Percentiles rank a stretch among this genome's conserved stretches.
These are phyloP conservation scores for Rotaria macrura DNA, from an alignment of 2,888 invertebrate genomes.

Conservation along the genomic window DNA sequence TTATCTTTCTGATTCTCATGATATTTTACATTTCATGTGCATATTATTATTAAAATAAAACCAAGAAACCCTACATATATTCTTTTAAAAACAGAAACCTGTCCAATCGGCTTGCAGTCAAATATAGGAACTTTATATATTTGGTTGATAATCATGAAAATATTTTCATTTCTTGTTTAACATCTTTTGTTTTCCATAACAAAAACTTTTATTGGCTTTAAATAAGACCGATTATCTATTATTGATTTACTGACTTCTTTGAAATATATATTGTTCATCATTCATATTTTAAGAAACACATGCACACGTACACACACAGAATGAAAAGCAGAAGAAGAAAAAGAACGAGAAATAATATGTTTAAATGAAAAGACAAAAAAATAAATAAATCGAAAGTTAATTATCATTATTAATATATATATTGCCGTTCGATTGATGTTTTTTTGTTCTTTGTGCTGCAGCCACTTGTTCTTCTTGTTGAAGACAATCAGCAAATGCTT, in stretches of 20 bases:
- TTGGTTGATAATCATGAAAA: too few relatives aligned
- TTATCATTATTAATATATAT: not conserved
- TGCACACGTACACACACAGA: not conserved
- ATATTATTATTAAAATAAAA: too few relatives aligned
- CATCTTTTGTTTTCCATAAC: too few relatives aligned
- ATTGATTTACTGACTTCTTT: not conserved
- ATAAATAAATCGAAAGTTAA: not conserved
- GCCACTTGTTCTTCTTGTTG: slow-evolving; percentile 14
- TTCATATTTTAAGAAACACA: not conserved
- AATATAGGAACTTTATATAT: too few relatives aligned
- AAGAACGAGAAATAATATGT: not conserved
- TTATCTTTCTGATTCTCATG: too few relatives aligned
- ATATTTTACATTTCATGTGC: too few relatives aligned
- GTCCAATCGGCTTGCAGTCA: too few relatives aligned
- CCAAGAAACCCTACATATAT: too few relatives aligned
- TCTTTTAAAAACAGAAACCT: too few relatives aligned
- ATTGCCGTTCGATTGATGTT: not conserved
- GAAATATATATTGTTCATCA: not conserved
- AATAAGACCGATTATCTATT: not conserved
- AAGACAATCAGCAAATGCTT: not conserved
- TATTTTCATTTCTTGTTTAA: too few relatives aligned
- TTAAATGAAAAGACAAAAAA: not conserved
- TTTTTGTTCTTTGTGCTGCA: not conserved
- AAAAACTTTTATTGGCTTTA: too few relatives aligned
- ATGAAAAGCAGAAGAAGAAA: not conserved